Conservation (phyloP, 2,888 invertebrate species). For the Priocnemis perturbator region DNA sequence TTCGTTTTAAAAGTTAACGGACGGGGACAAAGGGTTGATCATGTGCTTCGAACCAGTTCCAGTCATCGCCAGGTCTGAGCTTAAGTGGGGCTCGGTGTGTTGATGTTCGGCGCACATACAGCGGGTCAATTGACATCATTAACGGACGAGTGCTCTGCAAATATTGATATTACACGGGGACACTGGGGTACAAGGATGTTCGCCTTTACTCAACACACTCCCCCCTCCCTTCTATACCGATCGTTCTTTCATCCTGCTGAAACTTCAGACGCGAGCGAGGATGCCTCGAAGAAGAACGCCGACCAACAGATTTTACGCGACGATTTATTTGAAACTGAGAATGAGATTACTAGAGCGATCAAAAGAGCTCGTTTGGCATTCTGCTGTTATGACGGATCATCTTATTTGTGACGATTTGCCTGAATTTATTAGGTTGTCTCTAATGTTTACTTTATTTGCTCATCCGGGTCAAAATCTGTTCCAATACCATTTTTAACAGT, state of each 20-base stretch:
- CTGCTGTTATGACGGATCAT: no score
- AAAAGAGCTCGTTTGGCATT: no score
- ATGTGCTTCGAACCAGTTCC: neutral
- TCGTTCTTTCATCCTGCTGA: constrained; percentile 14
- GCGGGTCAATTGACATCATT: constrained; percentile 65
- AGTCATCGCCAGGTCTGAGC: neutral
- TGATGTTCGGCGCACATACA: constrained; percentile 61
- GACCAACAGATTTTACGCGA: no score
- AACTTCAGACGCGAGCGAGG: neutral
- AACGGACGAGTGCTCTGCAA: constrained; percentile 69
- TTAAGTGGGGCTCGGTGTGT: neutral
- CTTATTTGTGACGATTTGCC: no score
- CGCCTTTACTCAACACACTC: constrained; percentile 24
- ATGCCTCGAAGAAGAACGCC: neutral
- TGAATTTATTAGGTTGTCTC: no score
- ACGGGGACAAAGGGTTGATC: constrained; percentile 40
- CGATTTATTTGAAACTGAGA: no score
- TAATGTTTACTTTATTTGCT: no score
- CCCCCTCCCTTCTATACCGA: no score
- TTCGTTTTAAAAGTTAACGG: neutral
- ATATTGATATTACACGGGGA: constrained; percentile 68
- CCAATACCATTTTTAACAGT: no score
- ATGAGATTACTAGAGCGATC: no score
- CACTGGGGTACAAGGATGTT: constrained; percentile 64
- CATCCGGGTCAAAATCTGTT: no score